Conservation (phyloP, 2,888 invertebrate species). For the Endomychus coccineus region DNA sequence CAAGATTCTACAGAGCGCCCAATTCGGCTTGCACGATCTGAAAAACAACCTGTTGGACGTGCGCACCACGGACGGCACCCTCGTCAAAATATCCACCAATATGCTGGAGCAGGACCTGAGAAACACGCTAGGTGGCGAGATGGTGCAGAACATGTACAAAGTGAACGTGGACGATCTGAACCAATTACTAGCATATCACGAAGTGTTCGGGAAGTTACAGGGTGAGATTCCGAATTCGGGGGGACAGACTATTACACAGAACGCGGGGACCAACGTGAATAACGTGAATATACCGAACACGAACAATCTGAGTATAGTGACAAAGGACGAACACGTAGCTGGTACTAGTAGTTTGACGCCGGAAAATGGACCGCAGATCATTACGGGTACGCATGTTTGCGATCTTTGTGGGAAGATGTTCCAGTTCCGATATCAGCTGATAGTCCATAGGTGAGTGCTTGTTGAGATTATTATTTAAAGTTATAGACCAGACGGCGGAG, state of each 20-base stretch:
- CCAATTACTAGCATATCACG: constrained; percentile 77
- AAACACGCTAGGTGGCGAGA: constrained; percentile 56
- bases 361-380: constrained; percentile 56
- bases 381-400: constrained; percentile 64
- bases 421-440: constrained; percentile 79
- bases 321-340: constrained; percentile 47
- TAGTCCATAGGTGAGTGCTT: constrained; percentile 62
- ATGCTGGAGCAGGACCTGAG: constrained; percentile 53
- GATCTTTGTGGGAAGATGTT: constrained; percentile 83
- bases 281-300: constrained; percentile 11
- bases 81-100: constrained; percentile 65
- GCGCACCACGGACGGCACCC: constrained; percentile 60
- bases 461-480: too few relatives aligned
- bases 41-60: constrained; percentile 54
- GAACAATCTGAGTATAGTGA: constrained; percentile 31
- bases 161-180: constrained; percentile 73
- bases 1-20: constrained; percentile 38
- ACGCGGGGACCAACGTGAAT: constrained; percentile 12
- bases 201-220: constrained; percentile 70
- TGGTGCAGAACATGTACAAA: constrained; percentile 76
- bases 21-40: constrained; percentile 39
- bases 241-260: constrained; percentile 26
- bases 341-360: constrained; percentile 51
- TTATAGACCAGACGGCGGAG: too few relatives aligned
- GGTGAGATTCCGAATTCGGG: constrained; percentile 47